Conservation (phyloP, 2,888 invertebrate genomes). For the Nephrotoma flavescens region DNA sequence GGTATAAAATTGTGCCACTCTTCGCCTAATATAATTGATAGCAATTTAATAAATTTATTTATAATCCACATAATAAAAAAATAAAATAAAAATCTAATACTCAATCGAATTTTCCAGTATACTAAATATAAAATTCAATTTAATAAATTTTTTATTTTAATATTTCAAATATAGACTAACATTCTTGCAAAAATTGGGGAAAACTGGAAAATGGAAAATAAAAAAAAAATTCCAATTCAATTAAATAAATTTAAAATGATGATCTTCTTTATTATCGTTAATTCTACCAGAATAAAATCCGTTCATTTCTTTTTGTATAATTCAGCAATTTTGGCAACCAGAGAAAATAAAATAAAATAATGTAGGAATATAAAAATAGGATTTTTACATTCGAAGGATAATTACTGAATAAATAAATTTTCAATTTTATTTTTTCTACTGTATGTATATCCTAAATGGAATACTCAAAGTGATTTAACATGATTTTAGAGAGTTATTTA, state of each 20-base stretch:
- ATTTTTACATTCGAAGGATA: background rate
- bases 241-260: background rate
- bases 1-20: too few species aligned
- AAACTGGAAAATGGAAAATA: background rate
- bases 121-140: background rate
- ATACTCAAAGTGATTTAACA: background rate
- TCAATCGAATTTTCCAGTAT: background rate
- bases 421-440: background rate
- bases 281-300: background rate
- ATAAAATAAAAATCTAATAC: background rate
- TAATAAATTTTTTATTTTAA: background rate
- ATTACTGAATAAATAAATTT: background rate
- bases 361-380: background rate
- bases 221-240: background rate
- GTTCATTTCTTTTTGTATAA: background rate
- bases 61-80: background rate
- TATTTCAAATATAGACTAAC: background rate
- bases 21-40: background rate
- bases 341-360: background rate
- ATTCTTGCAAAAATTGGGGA: background rate
- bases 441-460: background rate
- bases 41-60: background rate
- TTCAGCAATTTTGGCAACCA: background rate
- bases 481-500: background rate
- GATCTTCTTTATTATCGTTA: background rate